These are phyloP conservation scores for Cyrtodaria siliqua DNA, from an alignment of 2,888 invertebrate species.

Conservation along the genomic window DNA sequence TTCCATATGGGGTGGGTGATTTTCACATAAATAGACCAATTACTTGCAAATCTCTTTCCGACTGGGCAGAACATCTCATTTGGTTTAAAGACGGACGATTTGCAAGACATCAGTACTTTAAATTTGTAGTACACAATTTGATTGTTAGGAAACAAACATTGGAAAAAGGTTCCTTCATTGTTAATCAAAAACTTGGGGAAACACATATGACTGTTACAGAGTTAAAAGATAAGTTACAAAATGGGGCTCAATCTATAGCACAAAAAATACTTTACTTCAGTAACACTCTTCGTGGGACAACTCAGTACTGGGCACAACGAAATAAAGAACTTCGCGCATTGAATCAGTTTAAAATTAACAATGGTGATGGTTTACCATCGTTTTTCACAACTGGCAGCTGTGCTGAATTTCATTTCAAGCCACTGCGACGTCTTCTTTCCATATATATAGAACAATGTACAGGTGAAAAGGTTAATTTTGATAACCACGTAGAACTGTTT, in stretches of 20 bases:
- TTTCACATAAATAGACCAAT: constrained; percentile 37
- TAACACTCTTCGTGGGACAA: constrained; percentile 46
- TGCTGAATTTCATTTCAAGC: constrained; percentile 69
- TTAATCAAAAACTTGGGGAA: neutral
- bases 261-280: constrained; percentile 59
- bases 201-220: constrained; percentile 48
- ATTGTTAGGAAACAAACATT: constrained; percentile 60
- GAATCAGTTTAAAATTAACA: constrained; percentile 55
- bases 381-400: constrained; percentile 69
- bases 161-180: constrained; percentile 43
- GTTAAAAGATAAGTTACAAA: constrained; percentile 65
- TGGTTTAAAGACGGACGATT: constrained; percentile 54
- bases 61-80: constrained; percentile 56
- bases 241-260: constrained; percentile 60
- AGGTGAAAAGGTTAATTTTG: too few relatives aligned
- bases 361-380: constrained; percentile 60
- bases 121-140: constrained; percentile 20
- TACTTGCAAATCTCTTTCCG: constrained; percentile 40
- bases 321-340: constrained; percentile 44
- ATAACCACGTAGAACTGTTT: too few relatives aligned
- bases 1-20: constrained; percentile 35
- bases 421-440: constrained; percentile 51
- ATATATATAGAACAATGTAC: constrained; percentile 45
- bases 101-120: constrained; percentile 29
- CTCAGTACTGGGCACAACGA: constrained; percentile 60